phyloP scores from a whole-genome alignment of 1,140 invertebrate genomes.

The Drosophila subpulchrella region DNA sequence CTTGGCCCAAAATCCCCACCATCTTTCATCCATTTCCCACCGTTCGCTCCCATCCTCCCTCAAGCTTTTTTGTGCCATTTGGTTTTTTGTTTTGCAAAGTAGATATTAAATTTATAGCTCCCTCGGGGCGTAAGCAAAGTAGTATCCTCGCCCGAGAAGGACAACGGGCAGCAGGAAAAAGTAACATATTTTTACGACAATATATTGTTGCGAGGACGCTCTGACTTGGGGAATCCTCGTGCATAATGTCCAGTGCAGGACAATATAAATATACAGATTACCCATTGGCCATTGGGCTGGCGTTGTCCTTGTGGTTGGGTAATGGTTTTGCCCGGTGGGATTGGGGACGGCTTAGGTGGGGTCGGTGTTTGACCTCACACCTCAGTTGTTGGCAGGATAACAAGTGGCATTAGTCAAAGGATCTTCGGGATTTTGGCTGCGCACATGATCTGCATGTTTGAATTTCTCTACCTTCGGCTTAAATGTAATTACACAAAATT shows the following conservation, averaged over 20 bases:
- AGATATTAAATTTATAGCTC: slow-evolving; percentile 84
- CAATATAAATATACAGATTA: slow-evolving; percentile 83
- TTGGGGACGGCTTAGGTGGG: slow-evolving; percentile 36
- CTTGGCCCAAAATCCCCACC: slow-evolving; percentile 9
- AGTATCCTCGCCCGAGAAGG: slow-evolving; percentile 50
- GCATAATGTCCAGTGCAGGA: slow-evolving; percentile 71
- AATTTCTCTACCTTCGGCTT: slow-evolving; percentile 48
- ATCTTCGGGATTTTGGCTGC: slow-evolving; percentile 30
- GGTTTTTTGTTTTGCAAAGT: slow-evolving; percentile 82
- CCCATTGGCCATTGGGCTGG: slow-evolving; percentile 44
- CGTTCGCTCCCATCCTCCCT: slow-evolving; percentile 9
- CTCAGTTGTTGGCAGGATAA: slow-evolving; percentile 40
- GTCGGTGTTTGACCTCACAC: slow-evolving; percentile 16
- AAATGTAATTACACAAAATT: slow-evolving; percentile 73
- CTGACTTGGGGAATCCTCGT: slow-evolving; percentile 66
- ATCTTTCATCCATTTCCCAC: slow-evolving; percentile 7
- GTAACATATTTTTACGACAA: slow-evolving; percentile 83
- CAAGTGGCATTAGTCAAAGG: slow-evolving; percentile 55
- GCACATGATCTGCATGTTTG: slow-evolving; percentile 61
- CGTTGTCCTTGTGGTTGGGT: slow-evolving; percentile 51
- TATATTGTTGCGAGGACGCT: slow-evolving; percentile 66
- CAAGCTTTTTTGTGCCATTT: slow-evolving; percentile 55
- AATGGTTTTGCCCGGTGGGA: slow-evolving; percentile 44
- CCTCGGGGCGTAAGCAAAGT: slow-evolving; percentile 80
- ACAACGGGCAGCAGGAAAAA: slow-evolving; percentile 45